Evolutionary conservation across 2,888 invertebrate genomes (phyloP).

Genomic region (Pseudolycoriella hygida): DNA sequence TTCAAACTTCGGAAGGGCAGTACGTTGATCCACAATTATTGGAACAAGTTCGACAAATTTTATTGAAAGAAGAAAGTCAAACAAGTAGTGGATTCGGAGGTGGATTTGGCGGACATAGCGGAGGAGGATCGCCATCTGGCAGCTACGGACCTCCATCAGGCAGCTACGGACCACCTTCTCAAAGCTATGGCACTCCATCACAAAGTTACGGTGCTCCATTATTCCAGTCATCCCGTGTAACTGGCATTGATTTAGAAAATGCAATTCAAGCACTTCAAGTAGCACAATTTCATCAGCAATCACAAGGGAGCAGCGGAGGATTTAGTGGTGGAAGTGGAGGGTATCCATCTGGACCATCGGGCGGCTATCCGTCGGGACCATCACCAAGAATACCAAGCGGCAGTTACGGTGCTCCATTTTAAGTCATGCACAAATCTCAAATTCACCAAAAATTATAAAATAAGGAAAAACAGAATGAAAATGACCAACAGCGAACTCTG

Average conservation of each 20-base stretch:
- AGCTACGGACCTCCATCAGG: slow-evolving; percentile 15
- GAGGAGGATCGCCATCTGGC: slow-evolving; percentile 29
- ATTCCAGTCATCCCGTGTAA: slow-evolving; percentile 37
- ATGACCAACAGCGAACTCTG: too few relatives aligned
- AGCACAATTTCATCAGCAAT: slow-evolving; percentile 61
- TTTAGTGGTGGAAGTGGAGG: slow-evolving; percentile 25
- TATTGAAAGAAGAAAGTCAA: slow-evolving; percentile 61
- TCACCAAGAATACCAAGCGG: slow-evolving; percentile 43
- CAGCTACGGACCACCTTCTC: slow-evolving; percentile 34
- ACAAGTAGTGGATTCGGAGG: slow-evolving; percentile 34
- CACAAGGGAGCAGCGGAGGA: slow-evolving; percentile 30
- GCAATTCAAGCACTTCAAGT: slow-evolving; percentile 77
- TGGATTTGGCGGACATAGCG: slow-evolving; percentile 9
- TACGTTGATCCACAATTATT: slow-evolving; percentile 63
- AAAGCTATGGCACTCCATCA: slow-evolving; percentile 49
- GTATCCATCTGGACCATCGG: slow-evolving; percentile 31
- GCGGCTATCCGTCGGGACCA: slow-evolving; percentile 24
- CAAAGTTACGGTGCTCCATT: slow-evolving; percentile 46
- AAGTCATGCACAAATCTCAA: slow-evolving; percentile 4
- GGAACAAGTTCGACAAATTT: slow-evolving; percentile 70
- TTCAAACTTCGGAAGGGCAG: slow-evolving; percentile 67
- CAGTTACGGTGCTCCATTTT: slow-evolving; percentile 41
- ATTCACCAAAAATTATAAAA: background rate
- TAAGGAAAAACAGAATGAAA: background rate
- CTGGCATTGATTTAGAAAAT: slow-evolving; percentile 70